Evolutionary conservation across 2,797 vertebrate genomes (phyloP).

Genomic region (Siniperca scherzeri): DNA sequence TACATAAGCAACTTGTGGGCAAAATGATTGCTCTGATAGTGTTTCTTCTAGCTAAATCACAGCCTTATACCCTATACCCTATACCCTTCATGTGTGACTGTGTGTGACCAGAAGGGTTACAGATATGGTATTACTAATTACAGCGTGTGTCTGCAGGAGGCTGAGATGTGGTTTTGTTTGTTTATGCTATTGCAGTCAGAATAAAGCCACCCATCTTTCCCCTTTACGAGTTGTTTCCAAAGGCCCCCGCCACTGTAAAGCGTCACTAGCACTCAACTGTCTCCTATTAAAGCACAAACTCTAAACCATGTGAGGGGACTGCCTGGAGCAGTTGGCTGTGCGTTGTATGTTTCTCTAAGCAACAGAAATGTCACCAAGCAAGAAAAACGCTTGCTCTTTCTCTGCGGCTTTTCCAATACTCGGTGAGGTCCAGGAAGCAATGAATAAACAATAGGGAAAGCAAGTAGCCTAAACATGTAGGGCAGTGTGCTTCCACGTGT

Average conservation of each 20-base stretch:
- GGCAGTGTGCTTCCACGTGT: conserved; percentile 37
- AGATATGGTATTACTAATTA: conserved; percentile 24
- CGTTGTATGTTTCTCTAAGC: conserved; percentile 56
- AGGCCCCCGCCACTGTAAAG: conserved; percentile 49
- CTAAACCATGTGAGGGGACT: conserved; percentile 34
- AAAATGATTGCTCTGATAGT: neutral
- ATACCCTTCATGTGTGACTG: neutral
- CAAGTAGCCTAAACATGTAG: conserved; percentile 42
- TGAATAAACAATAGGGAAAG: conserved; percentile 64
- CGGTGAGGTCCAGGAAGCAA: conserved; percentile 48
- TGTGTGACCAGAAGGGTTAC: neutral
- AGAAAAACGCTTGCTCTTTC: conserved; percentile 53
- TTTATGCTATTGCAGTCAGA: conserved; percentile 37
- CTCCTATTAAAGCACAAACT: conserved; percentile 61
- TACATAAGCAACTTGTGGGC: neutral
- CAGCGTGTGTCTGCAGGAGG: conserved; percentile 1
- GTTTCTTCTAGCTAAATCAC: conserved; percentile 9
- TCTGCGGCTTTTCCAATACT: conserved; percentile 30
- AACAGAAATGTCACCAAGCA: conserved; percentile 67
- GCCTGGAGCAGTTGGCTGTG: conserved; percentile 50
- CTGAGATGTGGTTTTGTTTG: conserved; percentile 36
- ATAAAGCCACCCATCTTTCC: conserved; percentile 45
- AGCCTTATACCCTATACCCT: no score
- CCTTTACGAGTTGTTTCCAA: conserved; percentile 60
- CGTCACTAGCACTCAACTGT: conserved; percentile 46